Evolutionary conservation across 1,140 invertebrate species (phyloP).

Genomic region (Aleiodes sp.): DNA sequence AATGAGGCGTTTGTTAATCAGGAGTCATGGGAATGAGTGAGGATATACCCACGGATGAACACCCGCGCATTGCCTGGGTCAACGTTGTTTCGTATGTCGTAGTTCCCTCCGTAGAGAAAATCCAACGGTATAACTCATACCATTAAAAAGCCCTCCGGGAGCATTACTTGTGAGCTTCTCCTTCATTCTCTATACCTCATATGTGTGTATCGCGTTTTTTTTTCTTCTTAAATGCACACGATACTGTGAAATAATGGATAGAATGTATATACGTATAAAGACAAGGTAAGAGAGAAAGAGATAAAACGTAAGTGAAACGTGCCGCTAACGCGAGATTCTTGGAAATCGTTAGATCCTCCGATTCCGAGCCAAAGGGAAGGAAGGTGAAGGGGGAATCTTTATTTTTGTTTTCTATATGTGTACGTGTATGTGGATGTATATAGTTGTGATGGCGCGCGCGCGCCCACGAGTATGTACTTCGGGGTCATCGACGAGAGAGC

Average conservation of each 20-base stretch:
- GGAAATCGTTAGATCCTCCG: slow-evolving; percentile 24
- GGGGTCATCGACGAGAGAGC: not conserved
- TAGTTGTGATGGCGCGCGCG: not conserved
- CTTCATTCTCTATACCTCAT: not conserved
- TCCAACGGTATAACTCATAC: slow-evolving; percentile 15
- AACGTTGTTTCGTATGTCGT: slow-evolving; percentile 32
- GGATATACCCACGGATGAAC: slow-evolving; percentile 15
- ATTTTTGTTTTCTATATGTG: not conserved
- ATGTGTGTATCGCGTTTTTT: slow-evolving; percentile 9
- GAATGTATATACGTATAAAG: not conserved
- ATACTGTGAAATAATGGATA: slow-evolving; percentile 9
- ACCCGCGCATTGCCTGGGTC: slow-evolving; percentile 27
- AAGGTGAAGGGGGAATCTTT: not conserved
- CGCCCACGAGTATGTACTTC: not conserved
- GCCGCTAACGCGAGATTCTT: slow-evolving; percentile 20
- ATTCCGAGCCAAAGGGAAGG: no score
- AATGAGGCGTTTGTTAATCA: slow-evolving; percentile 3
- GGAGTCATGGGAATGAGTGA: not conserved
- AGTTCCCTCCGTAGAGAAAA: slow-evolving; percentile 5
- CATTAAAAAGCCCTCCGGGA: slow-evolving; percentile 13
- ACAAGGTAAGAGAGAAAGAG: not conserved
- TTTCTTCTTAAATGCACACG: not conserved
- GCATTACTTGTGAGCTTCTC: slow-evolving; percentile 3
- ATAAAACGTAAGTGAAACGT: not conserved
- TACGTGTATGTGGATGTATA: not conserved